phyloP scores from a whole-genome alignment of 2,113 vertebrate species.

The Corythornis cristatus region DNA sequence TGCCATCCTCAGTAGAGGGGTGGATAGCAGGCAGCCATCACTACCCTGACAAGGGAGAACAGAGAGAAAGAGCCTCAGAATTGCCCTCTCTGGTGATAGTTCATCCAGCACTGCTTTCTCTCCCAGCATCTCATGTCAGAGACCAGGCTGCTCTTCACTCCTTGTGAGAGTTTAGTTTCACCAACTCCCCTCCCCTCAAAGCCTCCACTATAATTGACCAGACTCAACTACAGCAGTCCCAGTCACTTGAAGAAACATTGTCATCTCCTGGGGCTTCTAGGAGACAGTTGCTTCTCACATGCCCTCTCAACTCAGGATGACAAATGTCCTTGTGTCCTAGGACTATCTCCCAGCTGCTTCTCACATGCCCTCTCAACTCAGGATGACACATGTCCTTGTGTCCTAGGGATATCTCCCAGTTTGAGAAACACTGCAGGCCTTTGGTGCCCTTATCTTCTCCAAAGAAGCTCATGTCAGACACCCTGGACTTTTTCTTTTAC shows the following conservation, averaged over 20 bases:
- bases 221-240: not conserved
- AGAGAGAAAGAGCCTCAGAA: not conserved
- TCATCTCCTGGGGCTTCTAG: not conserved
- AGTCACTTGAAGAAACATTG: not conserved
- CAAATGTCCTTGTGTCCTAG: not conserved
- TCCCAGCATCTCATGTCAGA: not conserved
- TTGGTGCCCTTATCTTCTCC: not conserved
- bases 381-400: not conserved
- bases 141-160: not conserved
- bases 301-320: not conserved
- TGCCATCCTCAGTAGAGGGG: not conserved
- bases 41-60: rapidly evolving
- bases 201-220: not conserved
- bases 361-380: not conserved
- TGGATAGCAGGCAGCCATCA: not conserved
- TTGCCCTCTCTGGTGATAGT: not conserved
- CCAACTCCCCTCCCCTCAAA: not conserved
- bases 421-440: not conserved
- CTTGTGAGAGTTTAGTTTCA: not conserved
- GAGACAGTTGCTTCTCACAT: not conserved
- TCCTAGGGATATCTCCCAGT: not conserved
- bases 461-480: not conserved
- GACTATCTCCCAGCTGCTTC: not conserved
- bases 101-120: not conserved
- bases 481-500: not conserved